Conservation (phyloP, 2,113 vertebrate genomes). For the Oncorhynchus tshawytscha region DNA sequence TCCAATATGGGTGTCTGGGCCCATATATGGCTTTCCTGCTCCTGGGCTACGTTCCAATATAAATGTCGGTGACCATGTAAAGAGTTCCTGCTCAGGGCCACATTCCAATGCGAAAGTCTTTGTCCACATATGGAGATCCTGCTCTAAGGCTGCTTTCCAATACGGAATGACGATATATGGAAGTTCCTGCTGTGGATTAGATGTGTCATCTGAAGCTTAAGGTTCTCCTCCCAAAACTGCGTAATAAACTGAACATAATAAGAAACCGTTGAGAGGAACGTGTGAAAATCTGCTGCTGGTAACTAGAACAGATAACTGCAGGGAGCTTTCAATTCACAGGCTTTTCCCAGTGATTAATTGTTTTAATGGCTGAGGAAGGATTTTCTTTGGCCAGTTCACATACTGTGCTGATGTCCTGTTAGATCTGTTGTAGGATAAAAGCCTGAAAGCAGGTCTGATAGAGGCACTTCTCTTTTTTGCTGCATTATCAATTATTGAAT, state of each 20-base stretch:
- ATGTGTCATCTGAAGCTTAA: no score
- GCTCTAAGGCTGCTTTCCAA: no score
- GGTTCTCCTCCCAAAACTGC: no score
- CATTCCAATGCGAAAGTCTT: no score
- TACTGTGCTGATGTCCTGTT: background rate
- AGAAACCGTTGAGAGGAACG: background rate
- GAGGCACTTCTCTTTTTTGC: background rate
- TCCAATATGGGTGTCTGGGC: no score
- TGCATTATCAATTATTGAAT: constrained; percentile 30
- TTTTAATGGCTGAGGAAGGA: background rate
- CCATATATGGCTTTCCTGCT: no score
- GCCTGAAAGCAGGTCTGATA: background rate
- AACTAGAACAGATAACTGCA: background rate
- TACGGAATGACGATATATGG: no score
- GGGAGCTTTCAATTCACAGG: background rate
- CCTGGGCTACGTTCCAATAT: no score
- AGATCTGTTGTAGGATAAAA: background rate
- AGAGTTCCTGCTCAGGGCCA: no score
- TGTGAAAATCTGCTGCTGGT: background rate
- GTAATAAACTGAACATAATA: background rate
- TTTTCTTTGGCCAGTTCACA: background rate
- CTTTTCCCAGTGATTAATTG: background rate
- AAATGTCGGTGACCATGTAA: no score
- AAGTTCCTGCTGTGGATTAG: no score
- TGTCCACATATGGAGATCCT: no score